These are phyloP conservation scores for Arothron firmamentum DNA, from an alignment of 2,113 vertebrate species.

Conservation along the genomic window DNA sequence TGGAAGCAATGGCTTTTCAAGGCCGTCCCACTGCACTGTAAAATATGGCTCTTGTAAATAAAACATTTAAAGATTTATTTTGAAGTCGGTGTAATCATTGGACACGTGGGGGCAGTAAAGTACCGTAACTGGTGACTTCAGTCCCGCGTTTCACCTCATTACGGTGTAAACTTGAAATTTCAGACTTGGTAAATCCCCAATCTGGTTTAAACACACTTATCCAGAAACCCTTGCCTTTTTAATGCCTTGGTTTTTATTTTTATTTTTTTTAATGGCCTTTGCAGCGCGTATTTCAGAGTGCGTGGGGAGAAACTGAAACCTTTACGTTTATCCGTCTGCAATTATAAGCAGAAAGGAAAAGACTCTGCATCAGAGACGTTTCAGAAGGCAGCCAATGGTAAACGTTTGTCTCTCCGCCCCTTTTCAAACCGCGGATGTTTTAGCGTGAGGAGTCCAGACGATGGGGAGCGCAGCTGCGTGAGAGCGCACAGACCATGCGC, in stretches of 20 bases:
- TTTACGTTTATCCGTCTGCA: not conserved
- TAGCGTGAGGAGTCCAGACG: constrained; percentile 23
- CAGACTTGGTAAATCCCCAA: too few species aligned
- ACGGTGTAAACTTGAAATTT: too few species aligned
- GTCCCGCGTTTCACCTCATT: not conserved
- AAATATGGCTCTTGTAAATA: constrained; percentile 70
- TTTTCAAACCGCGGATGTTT: constrained; percentile 46
- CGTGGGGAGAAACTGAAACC: too few species aligned
- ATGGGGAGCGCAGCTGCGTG: constrained; percentile 23
- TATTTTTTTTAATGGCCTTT: not conserved
- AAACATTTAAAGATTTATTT: constrained; percentile 46
- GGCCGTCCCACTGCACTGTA: constrained; percentile 52
- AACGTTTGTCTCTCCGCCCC: constrained; percentile 4
- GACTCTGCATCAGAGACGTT: not conserved
- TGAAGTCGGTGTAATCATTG: not conserved
- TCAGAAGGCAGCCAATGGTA: constrained; percentile 35
- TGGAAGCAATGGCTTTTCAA: constrained; percentile 2
- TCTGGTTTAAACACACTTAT: too few species aligned
- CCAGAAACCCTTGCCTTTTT: not conserved
- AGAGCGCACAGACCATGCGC: constrained; percentile 6
- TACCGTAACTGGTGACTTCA: not conserved
- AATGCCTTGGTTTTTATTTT: not conserved
- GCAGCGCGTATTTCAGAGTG: too few species aligned
- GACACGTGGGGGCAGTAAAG: constrained; percentile 58
- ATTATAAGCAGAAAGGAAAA: not conserved